Evolutionary conservation across 2,113 vertebrate genomes (phyloP), one percentile per base, ranked within the genome.

Genomic region (Hystrix brachyura): DNA sequence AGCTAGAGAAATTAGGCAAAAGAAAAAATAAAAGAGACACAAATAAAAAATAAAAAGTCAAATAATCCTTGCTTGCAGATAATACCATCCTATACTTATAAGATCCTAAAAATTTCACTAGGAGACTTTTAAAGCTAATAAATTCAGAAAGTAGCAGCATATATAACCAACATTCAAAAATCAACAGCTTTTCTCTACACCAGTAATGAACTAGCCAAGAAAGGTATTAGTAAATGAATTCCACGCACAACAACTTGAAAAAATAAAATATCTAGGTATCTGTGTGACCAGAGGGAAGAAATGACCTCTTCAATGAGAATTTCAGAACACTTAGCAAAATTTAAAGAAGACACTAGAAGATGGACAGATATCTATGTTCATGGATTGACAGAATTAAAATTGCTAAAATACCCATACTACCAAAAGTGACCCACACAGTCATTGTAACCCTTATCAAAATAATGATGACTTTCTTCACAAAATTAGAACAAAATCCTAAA

Each of bases 171-270:
- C n/a, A n/a, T n/a, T n/a, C n/a, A n/a, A n/a, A n/a, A n/a, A n/a
- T n/a, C n/a, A n/a, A n/a, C n/a, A n/a, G n/a, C n/a, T n/a, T 9
- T 62, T 62, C 60, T 62, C 23, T 62, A 62, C 8, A 27, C 60
- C 60, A 62, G 23, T 18, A 27, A 27, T 62, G 8, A 65, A 1
- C 34, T 8, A n/a, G 6, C 65, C 17, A 34, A 69, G 34, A 69
- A n/a, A 69, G 6, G 8, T n/a, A n/a, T n/a, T 2, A 8, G 15
- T 7, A n/a, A 69, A n/a, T 8, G 2, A n/a, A 7, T 69, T n/a
- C 15, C 34, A 19, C n/a, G n/a, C 67, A n/a, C 34, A 67, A 18
- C 7, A 69, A 69, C 67, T n/a, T 69, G 34, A 69, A 69, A 69
- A 67, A n/a, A 69, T n/a, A 69, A n/a, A 69, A 69, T n/a, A n/a